Evolutionary conservation across 2,888 invertebrate genomes (phyloP).

Genomic region (Sinohyriopsis cumingii): DNA sequence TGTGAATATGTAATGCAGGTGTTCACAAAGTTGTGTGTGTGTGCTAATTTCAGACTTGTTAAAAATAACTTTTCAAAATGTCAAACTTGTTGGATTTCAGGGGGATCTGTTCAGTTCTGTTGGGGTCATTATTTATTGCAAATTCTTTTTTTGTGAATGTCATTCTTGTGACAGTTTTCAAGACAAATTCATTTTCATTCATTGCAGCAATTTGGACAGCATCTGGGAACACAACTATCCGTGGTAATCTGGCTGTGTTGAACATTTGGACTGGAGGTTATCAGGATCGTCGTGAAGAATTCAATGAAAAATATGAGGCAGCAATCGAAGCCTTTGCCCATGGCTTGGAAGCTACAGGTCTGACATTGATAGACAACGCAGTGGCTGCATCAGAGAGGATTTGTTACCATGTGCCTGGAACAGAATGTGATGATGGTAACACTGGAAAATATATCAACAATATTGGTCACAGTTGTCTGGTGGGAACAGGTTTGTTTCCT

Average conservation of each 20-base stretch:
- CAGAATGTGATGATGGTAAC: constrained; percentile 31
- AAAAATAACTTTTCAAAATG: no score
- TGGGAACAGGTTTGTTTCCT: constrained; percentile 36
- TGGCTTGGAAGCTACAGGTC: constrained; percentile 26
- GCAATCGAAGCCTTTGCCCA: constrained; percentile 38
- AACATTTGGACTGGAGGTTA: constrained; percentile 59
- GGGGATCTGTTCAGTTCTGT: no score
- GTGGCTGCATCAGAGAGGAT: constrained; percentile 61
- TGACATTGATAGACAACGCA: constrained; percentile 48
- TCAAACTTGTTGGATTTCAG: no score
- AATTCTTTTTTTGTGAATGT: neutral
- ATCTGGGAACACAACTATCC: constrained; percentile 40
- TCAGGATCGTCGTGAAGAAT: constrained; percentile 47
- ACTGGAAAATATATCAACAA: constrained; percentile 44
- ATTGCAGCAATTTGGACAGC: constrained; percentile 55
- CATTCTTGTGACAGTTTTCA: neutral
- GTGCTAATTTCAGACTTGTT: no score
- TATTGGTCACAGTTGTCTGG: constrained; percentile 42
- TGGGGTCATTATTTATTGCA: no score
- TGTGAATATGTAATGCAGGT: no score
- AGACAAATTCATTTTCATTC: constrained; percentile 3
- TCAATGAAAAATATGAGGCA: constrained; percentile 48
- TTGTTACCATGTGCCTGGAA: constrained; percentile 43
- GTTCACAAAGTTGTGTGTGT: no score
- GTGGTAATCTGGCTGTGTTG: constrained; percentile 55